A percentile compares a stretch with the other conserved stretches of the same genome.
These are phyloP conservation scores for Avahi laniger DNA, from an alignment of 2,797 vertebrate genomes.

Conservation along the genomic window DNA sequence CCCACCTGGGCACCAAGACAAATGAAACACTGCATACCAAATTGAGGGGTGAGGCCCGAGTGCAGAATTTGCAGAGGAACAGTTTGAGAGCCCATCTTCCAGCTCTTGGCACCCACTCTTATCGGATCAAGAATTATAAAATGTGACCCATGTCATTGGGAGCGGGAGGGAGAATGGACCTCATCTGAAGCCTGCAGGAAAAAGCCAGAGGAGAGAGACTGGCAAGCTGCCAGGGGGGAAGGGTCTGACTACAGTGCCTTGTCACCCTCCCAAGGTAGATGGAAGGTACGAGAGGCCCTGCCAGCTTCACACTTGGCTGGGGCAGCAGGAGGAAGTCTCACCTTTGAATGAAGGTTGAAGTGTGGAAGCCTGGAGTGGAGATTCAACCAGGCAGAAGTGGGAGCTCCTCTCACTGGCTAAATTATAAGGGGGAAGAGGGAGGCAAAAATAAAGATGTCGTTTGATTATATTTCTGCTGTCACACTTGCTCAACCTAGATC, in stretches of 20 bases:
- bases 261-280: fast-evolving
- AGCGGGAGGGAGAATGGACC: fast-evolving
- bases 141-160: not conserved
- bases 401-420: not conserved
- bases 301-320: not conserved
- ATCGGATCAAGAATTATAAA: not conserved
- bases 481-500: not conserved
- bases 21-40: not conserved
- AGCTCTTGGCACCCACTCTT: not conserved
- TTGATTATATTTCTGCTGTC: not conserved
- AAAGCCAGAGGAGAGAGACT: no score
- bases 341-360: not conserved
- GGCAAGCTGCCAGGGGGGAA: not conserved
- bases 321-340: not conserved
- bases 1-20: not conserved
- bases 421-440: not conserved
- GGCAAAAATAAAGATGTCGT: not conserved
- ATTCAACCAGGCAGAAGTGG: not conserved
- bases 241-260: not conserved
- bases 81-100: not conserved
- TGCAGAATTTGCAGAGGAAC: not conserved
- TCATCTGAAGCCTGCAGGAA: not conserved
- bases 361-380: not conserved
- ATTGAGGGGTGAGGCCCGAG: not conserved
- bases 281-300: not conserved